Evolutionary conservation across 2,113 vertebrate genomes (phyloP).

Genomic region (Atherinomorus stipes): DNA sequence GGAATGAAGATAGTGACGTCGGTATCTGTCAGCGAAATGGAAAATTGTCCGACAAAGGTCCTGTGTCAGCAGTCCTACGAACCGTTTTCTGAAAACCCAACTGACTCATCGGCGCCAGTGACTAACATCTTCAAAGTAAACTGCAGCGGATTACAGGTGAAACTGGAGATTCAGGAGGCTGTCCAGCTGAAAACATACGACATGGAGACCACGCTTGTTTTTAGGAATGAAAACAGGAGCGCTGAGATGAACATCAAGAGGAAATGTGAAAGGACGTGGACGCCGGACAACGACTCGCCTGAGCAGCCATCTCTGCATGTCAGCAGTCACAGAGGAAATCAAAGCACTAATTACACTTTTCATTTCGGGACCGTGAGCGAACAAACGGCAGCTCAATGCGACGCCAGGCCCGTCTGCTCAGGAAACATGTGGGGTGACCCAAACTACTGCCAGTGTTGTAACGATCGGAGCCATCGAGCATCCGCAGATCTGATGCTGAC

Average conservation of each 20-base stretch:
- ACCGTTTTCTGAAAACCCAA: slow-evolving; percentile 29
- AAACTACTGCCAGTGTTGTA: slow-evolving; percentile 50
- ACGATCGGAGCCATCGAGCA: slow-evolving; percentile 47
- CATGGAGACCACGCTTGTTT: slow-evolving; percentile 59
- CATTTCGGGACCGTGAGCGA: slow-evolving; percentile 57
- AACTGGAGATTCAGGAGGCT: slow-evolving; percentile 82
- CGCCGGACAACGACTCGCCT: slow-evolving; percentile 44
- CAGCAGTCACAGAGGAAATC: slow-evolving; percentile 12
- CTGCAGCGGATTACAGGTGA: slow-evolving; percentile 71
- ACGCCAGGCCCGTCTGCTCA: slow-evolving; percentile 71
- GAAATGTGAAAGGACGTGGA: slow-evolving; percentile 24
- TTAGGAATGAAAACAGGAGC: slow-evolving; percentile 61
- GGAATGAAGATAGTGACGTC: slow-evolving; percentile 75
- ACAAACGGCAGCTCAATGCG: slow-evolving; percentile 43
- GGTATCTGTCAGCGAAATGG: slow-evolving; percentile 76
- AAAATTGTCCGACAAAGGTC: slow-evolving; percentile 71
- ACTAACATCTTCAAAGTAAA: slow-evolving; percentile 79
- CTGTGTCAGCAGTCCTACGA: slow-evolving; percentile 65
- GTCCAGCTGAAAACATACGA: slow-evolving; percentile 40
- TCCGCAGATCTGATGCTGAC: slow-evolving; percentile 50
- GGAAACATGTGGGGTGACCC: slow-evolving; percentile 61
- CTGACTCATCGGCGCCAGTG: slow-evolving; percentile 29
- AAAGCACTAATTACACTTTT: slow-evolving; percentile 68
- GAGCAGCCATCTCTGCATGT: slow-evolving; percentile 11
- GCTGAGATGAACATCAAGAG: slow-evolving; percentile 45